Evolutionary conservation across 2,888 invertebrate species (phyloP).

Genomic region (Morpho deidamia): DNA sequence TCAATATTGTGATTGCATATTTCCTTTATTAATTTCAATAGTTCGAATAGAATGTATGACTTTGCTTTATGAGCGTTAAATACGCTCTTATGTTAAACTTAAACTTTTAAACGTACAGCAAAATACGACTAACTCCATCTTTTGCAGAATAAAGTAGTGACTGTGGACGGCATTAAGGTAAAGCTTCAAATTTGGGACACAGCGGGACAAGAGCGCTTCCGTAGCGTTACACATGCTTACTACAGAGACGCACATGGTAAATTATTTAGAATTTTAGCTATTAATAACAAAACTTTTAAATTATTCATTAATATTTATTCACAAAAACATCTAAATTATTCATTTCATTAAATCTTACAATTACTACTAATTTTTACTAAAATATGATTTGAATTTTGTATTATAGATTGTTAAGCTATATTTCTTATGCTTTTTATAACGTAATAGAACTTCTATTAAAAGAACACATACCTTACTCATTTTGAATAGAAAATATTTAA

Average conservation of each 20-base stretch:
- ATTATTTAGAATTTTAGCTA: neutral
- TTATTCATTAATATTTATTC: no score
- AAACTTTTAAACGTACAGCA: no score
- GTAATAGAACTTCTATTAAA: no score
- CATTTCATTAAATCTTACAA: neutral
- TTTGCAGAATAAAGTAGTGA: constrained; percentile 89
- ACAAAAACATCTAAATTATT: neutral
- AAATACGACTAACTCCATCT: constrained; percentile 62
- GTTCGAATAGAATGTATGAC: no score
- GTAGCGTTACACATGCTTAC: constrained; percentile 96
- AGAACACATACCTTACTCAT: no score
- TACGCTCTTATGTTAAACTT: no score
- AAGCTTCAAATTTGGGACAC: constrained; percentile 99
- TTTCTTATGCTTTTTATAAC: no score
- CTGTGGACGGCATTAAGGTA: constrained; percentile 89
- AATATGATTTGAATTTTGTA: no score
- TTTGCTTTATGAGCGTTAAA: no score
- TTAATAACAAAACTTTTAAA: neutral
- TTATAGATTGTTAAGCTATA: no score
- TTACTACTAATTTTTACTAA: neutral
- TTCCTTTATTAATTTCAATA: neutral
- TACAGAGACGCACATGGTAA: constrained; percentile 95
- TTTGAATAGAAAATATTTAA: neutral
- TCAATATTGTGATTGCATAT: constrained; percentile 17
- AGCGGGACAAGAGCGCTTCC: constrained; percentile 95